Evolutionary conservation across 2,797 vertebrate genomes (phyloP).

Genomic region (Heliangelus exortis): DNA sequence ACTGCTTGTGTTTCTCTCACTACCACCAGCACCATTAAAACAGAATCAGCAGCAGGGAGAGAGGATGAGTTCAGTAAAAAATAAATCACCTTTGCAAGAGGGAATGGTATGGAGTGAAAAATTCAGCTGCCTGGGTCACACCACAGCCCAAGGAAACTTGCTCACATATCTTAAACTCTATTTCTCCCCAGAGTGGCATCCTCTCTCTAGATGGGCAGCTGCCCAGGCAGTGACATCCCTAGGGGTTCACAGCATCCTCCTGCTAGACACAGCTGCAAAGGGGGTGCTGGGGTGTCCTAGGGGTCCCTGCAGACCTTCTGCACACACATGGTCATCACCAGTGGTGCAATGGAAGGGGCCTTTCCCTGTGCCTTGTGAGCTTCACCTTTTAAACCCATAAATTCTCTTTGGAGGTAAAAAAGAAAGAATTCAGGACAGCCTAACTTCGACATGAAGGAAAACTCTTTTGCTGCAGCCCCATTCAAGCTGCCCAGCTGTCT

Average conservation of each 20-base stretch:
- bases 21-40: not conserved
- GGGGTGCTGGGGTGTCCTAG: not conserved
- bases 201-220: not conserved
- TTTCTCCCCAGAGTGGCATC: not conserved
- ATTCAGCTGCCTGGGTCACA: rapidly evolving
- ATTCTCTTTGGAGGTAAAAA: conserved; percentile 14
- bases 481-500: conserved; percentile 29
- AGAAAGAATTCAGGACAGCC: conserved; percentile 42
- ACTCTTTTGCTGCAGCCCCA: not conserved
- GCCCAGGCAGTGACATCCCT: not conserved
- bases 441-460: conserved; percentile 45
- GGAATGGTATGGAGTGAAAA: not conserved
- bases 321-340: rapidly evolving
- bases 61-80: not conserved
- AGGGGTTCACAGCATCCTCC: not conserved
- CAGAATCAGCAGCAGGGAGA: not conserved
- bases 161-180: not conserved
- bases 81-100: not conserved
- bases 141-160: not conserved
- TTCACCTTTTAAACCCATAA: not conserved
- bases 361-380: not conserved
- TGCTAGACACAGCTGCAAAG: not conserved
- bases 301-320: not conserved
- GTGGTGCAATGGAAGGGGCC: not conserved
- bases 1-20: not conserved